Conservation (phyloP, 2,888 invertebrate genomes). For the Lumbricus terrestris region DNA sequence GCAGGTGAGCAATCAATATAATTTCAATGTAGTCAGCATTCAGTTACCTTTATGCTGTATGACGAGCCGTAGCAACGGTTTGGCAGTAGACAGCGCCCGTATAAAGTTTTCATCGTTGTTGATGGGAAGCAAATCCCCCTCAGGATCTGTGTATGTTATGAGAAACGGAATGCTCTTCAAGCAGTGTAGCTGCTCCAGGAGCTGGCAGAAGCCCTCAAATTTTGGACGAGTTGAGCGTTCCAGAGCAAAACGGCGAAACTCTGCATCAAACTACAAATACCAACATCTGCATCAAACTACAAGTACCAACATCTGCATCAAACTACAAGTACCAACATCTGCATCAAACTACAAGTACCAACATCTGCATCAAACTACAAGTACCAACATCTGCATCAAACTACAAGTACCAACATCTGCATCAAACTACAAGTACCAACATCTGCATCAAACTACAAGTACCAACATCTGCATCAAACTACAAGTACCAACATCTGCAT, state of each 20-base stretch:
- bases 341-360: slow-evolving; percentile 73
- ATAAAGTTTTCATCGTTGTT: slow-evolving; percentile 97
- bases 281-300: no score
- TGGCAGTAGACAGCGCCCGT: slow-evolving; percentile 80
- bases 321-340: slow-evolving; percentile 70
- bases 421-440: slow-evolving; percentile 73
- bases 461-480: slow-evolving; percentile 73
- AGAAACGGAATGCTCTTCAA: slow-evolving; percentile 75
- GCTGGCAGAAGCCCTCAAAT: slow-evolving; percentile 82
- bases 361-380: slow-evolving; percentile 75
- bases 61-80: slow-evolving; percentile 65
- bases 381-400: slow-evolving; percentile 66
- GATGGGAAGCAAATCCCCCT: slow-evolving; percentile 94
- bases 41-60: slow-evolving; percentile 56
- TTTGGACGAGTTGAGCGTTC: slow-evolving; percentile 73
- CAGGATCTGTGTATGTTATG: slow-evolving; percentile 83
- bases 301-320: slow-evolving; percentile 43
- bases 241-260: slow-evolving; percentile 91
- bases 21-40: neutral
- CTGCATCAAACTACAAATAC: slow-evolving; percentile 99
- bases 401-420: slow-evolving; percentile 64
- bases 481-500: slow-evolving; percentile 45
- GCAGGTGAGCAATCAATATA: neutral
- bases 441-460: slow-evolving; percentile 75
- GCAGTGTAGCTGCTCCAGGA: slow-evolving; percentile 80